Base-by-base conservation (phyloP, 2,888 invertebrate species). In the Trachelus iudaicus region DNA sequence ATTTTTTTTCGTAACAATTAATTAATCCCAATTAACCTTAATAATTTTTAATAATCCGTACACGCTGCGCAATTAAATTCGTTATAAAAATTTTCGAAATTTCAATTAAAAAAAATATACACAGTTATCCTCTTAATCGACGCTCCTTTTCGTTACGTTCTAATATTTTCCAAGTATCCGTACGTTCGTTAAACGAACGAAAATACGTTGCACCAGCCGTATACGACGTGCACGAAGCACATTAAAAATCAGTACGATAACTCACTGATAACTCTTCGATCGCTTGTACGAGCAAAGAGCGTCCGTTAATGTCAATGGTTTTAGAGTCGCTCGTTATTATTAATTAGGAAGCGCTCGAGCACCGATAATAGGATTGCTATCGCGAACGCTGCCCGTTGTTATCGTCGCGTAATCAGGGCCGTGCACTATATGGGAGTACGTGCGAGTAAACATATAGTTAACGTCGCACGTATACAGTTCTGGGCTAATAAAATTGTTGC, bases 401-500 rank as follows among this genome's bases (percentile, higher is more conserved):
- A 81, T 84, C 81, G 76, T 74, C 40, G 76, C 81, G 81, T 83
- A 82, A 79, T 79, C 81, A 80, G 81, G 79, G 78, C 76, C 77
- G 79, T 78, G 82, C 75, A 80, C 84, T 84, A 83, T 85, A 81
- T 75, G 74, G 79, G 75, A 77, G 78, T 71, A 75, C 81, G 80
- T 81, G 77, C 83, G 81, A 85, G 82, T 82, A 82, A 82, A 83
- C 79, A 79, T 69, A 69, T n/a, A 69, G 78, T 76, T 80, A 84
- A 85, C 85, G 84, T 84, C 81, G 77, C 77, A n/a, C 76, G 79
- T 81, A 80, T 84, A 87, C 85, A 83, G 9, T 2, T 56, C 23
- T 56, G 23, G 56, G 2, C 79, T 81, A 85, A 85, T 86, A 85
- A 87, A 86, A 86, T 85, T 82, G 80, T 79, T 79, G 81, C 80